A percentile compares a stretch with the other conserved stretches of the same genome.
Conservation (phyloP, 2,888 invertebrate genomes). For the Caradrina clavipalpis region DNA sequence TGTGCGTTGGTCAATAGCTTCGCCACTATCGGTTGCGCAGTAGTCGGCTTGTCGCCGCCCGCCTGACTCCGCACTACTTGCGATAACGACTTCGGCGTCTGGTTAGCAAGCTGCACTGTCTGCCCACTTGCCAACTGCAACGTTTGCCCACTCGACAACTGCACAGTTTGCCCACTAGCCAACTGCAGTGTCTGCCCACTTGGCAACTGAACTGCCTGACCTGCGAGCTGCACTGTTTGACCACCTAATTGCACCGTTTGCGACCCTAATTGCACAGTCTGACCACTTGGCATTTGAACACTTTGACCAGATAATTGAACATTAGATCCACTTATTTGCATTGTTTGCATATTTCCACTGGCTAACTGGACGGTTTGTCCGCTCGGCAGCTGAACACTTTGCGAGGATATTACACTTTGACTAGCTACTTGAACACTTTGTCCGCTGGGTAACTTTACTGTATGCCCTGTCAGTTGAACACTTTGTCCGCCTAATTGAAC, state of each 20-base stretch:
- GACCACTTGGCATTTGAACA: conserved; percentile 72
- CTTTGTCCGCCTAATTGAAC: conserved; percentile 84
- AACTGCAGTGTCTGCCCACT: conserved; percentile 88
- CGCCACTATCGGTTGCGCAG: conserved; percentile 92
- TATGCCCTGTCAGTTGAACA: conserved; percentile 86
- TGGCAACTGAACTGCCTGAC: conserved; percentile 85
- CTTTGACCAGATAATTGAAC: conserved; percentile 72
- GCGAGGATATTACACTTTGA: conserved; percentile 79
- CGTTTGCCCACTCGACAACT: conserved; percentile 81
- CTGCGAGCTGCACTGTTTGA: conserved; percentile 74
- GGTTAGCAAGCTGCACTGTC: conserved; percentile 83
- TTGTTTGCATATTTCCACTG: conserved; percentile 76
- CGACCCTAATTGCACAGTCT: conserved; percentile 71
- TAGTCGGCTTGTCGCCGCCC: conserved; percentile 77
- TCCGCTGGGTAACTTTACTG: conserved; percentile 86
- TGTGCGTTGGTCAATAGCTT: conserved; percentile 94
- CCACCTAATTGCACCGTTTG: conserved; percentile 69
- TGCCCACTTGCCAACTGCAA: conserved; percentile 82
- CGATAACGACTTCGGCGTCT: conserved; percentile 76
- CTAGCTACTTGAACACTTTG: conserved; percentile 83
- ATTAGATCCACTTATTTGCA: conserved; percentile 67
- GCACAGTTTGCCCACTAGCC: conserved; percentile 81
- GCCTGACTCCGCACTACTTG: conserved; percentile 83
- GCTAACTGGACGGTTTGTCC: conserved; percentile 82
- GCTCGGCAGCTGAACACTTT: conserved; percentile 79